Percentiles rank a stretch among this genome's conserved stretches.
Conservation (phyloP, 2,113 vertebrate genomes). For the Actinemys pallida region DNA sequence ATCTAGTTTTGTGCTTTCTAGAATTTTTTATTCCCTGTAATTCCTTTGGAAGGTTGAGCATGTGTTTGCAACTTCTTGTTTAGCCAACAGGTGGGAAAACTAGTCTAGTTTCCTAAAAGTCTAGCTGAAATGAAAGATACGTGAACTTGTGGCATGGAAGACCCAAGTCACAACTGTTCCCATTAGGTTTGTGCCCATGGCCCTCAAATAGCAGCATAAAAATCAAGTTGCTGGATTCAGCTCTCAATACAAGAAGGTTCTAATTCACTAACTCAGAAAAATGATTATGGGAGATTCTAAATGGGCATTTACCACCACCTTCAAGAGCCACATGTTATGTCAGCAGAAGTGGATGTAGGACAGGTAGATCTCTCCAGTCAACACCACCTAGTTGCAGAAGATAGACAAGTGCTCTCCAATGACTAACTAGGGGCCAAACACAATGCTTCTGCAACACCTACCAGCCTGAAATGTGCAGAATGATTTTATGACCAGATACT, state of each 20-base stretch:
- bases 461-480: background rate
- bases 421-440: rapidly evolving
- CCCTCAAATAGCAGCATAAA: background rate
- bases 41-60: background rate
- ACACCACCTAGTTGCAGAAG: background rate
- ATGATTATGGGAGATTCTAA: background rate
- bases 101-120: background rate
- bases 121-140: background rate
- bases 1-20: background rate
- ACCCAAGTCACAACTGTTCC: background rate
- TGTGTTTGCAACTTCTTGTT: background rate
- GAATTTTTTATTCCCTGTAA: background rate
- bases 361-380: background rate
- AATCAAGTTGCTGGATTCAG: background rate
- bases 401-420: background rate
- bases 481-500: background rate
- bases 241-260: background rate
- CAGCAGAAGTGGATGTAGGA: background rate
- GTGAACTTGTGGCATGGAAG: background rate
- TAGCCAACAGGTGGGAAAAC: background rate
- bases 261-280: background rate
- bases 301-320: background rate
- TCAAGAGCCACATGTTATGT: background rate
- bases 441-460: background rate
- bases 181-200: background rate